Base-by-base conservation (phyloP, 2,797 vertebrate genomes). In the Pseudochirops cupreus region DNA sequence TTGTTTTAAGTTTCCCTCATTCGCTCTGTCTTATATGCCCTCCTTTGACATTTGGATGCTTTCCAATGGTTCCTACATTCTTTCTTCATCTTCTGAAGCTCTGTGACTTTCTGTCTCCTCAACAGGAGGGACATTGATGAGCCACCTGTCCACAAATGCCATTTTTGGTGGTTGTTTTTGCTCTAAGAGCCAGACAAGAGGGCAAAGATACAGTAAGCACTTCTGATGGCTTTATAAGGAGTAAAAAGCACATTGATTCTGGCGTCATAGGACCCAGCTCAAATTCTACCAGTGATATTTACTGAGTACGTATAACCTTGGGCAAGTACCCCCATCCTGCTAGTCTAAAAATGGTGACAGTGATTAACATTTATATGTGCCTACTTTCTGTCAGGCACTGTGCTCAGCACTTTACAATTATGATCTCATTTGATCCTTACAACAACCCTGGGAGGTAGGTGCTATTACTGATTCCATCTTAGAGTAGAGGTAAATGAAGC, bases 1-100 rank as follows among this genome's bases (percentile, higher is more conserved):
- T 91, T 46, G 90, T 95, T 94, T 52, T 91, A 95, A 82, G 46
- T 74, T 91, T 97, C 21, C 93, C 1, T 91, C 16, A 91, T 82
- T 92, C 46, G 14, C 52, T 26, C 21, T 90, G 1, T 82, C 52
- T 55, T 3, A 33, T 94, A 6, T 95, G 91, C 14, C 5, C n/a
- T 39, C n/a, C 62, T n/a, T 39, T 74, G 39, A 46, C 24, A 24
- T 82, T 82, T 24, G 39, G 3, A 46, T 46, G 21, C 39, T 21
- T 46, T 82, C 74, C 74, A 46, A 26, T 46, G 74, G 21, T 82
- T 82, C 26, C 39, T 46, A 82, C 4, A 26, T 46, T 82, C 28
- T 82, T 82, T 39, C n/a, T 82, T 46, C 46, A 0, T 46, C 67
- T 74, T 46, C 39, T 46, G 29, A 46, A 26, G 29, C 18, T 21